Percentiles rank a stretch among this genome's conserved stretches.
phyloP scores from a whole-genome alignment of 1,140 invertebrate genomes.

The Cydia amplana region DNA sequence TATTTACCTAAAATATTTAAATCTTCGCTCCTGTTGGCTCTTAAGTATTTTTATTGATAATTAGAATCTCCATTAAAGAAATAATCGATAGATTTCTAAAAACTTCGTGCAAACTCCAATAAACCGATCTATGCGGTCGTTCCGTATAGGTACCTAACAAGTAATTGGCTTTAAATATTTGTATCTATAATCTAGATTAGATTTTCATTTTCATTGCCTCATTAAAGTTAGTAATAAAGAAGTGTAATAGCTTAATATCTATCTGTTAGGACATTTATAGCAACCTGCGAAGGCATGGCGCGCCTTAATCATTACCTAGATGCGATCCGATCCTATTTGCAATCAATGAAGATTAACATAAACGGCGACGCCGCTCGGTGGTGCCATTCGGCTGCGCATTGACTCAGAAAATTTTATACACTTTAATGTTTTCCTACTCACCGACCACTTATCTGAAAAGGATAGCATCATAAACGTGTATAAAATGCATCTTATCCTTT shows the following conservation, averaged over 20 bases:
- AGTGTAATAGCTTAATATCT: constrained; percentile 23
- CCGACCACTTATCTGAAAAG: neutral
- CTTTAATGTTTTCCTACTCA: constrained; percentile 8
- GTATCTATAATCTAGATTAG: neutral
- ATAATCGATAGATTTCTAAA: neutral
- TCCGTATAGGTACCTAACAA: neutral
- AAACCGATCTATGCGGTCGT: neutral
- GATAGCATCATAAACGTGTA: neutral
- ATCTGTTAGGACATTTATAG: constrained; percentile 21
- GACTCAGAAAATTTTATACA: constrained; percentile 1
- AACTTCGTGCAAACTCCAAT: neutral
- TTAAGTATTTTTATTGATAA: too few relatives aligned
- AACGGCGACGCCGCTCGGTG: constrained; percentile 22
- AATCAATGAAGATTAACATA: constrained; percentile 74
- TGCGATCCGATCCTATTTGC: constrained; percentile 65
- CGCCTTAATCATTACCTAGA: constrained; percentile 62
- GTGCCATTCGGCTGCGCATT: neutral
- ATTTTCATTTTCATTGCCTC: neutral
- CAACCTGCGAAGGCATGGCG: constrained; percentile 39
- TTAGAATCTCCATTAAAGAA: too few relatives aligned
- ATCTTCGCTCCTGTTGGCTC: too few relatives aligned
- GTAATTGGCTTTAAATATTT: neutral
- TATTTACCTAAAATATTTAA: too few relatives aligned
- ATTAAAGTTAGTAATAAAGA: constrained; percentile 1
- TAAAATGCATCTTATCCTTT: too few relatives aligned